A percentile compares a stretch with the other conserved stretches of the same genome.
Conservation (phyloP, 2,113 vertebrate species). For the Cottus gobio region DNA sequence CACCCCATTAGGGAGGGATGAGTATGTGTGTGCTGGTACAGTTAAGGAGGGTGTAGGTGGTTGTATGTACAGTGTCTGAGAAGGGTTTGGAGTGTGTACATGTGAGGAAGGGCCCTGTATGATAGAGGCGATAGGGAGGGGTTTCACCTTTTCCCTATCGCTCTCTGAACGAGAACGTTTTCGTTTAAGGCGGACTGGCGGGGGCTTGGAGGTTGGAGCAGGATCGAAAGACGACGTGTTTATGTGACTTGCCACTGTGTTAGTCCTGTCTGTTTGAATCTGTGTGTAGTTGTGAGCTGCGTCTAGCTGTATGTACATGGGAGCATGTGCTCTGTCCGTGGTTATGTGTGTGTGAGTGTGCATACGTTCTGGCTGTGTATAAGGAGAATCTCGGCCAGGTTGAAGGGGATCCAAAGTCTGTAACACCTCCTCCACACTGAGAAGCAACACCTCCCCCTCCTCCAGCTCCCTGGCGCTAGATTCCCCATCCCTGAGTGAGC, state of each 20-base stretch:
- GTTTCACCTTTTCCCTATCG: slow-evolving; percentile 95
- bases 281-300: slow-evolving; percentile 78
- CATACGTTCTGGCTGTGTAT: slow-evolving; percentile 62
- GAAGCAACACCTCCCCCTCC: slow-evolving; percentile 89
- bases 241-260: slow-evolving; percentile 80
- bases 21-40: slow-evolving; percentile 82
- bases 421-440: slow-evolving; percentile 94
- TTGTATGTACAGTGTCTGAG: slow-evolving; percentile 87
- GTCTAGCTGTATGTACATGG: slow-evolving; percentile 78
- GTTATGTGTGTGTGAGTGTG: slow-evolving; percentile 59
- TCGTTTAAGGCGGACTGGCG: slow-evolving; percentile 90
- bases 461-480: slow-evolving; percentile 83
- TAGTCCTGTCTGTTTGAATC: slow-evolving; percentile 74
- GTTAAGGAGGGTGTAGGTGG: slow-evolving; percentile 84
- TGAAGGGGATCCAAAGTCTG: slow-evolving; percentile 84
- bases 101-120: slow-evolving; percentile 89
- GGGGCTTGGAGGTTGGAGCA: slow-evolving; percentile 85
- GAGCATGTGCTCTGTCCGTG: slow-evolving; percentile 69
- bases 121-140: slow-evolving; percentile 94
- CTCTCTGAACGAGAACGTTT: slow-evolving; percentile 97
- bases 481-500: slow-evolving; percentile 91
- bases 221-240: slow-evolving; percentile 83
- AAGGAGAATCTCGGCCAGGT: slow-evolving; percentile 63
- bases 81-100: slow-evolving; percentile 84
- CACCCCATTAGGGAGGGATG: slow-evolving; percentile 84